Evolutionary conservation across 2,113 vertebrate species (phyloP).

Genomic region (Xiphias gladius): DNA sequence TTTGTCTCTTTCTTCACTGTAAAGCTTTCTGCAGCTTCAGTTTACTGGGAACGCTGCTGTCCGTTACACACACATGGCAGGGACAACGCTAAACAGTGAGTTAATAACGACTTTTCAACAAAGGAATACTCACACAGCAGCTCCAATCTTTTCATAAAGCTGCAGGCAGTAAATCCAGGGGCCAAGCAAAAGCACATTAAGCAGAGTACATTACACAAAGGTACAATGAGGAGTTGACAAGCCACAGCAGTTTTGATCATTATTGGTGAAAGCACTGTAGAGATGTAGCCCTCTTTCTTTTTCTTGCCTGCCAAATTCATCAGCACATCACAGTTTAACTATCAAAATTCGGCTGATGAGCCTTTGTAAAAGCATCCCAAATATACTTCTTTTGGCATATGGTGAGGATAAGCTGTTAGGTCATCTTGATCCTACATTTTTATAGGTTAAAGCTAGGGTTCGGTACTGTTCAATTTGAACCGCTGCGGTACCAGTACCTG

Average conservation of each 20-base stretch:
- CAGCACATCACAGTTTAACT: neutral
- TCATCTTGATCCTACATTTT: neutral
- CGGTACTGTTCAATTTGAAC: too few species aligned
- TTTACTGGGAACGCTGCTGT: neutral
- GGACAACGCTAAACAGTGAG: neutral
- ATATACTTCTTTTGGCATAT: neutral
- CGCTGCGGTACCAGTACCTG: too few species aligned
- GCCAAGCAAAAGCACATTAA: constrained; percentile 20
- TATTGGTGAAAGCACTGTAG: constrained; percentile 7
- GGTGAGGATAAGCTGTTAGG: neutral
- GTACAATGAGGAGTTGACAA: constrained; percentile 17
- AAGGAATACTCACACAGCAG: constrained; percentile 5
- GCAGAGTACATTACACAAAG: constrained; percentile 32
- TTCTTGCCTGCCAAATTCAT: constrained; percentile 12
- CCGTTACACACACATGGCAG: neutral
- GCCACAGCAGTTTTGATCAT: constrained; percentile 17
- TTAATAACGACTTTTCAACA: constrained; percentile 2
- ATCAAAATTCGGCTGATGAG: neutral
- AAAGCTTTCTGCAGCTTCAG: neutral
- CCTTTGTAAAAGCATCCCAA: neutral
- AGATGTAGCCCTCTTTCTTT: neutral
- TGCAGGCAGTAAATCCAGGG: constrained; percentile 16
- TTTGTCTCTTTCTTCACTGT: neutral
- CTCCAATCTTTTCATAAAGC: constrained; percentile 24
- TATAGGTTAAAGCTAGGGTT: too few species aligned